Evolutionary conservation across 2,797 vertebrate species (phyloP).

Genomic region (Coregonus ussuriensis): DNA sequence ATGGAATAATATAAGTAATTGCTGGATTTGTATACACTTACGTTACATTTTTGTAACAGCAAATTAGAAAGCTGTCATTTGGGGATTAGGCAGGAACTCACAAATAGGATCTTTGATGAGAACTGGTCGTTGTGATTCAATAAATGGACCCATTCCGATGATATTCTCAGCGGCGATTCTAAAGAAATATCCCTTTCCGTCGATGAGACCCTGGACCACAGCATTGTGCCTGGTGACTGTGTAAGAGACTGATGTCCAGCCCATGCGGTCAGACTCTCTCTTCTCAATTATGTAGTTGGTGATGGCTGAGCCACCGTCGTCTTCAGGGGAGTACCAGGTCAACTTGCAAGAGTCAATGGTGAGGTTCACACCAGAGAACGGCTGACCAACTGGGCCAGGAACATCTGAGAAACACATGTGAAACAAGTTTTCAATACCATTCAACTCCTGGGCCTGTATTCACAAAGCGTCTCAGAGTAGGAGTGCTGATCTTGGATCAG

Average conservation of each 20-base stretch:
- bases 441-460: not conserved
- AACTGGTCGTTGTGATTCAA: constrained; percentile 84
- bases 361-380: constrained; percentile 89
- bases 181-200: constrained; percentile 95
- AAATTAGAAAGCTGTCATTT: not conserved
- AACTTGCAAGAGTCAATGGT: constrained; percentile 96
- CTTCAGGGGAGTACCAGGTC: constrained; percentile 94
- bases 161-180: constrained; percentile 97
- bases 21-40: not conserved
- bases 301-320: constrained; percentile 93
- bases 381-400: constrained; percentile 91
- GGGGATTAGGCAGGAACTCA: constrained; percentile 67
- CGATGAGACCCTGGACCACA: constrained; percentile 88
- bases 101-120: constrained; percentile 93
- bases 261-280: constrained; percentile 91
- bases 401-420: constrained; percentile 80
- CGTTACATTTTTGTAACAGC: not conserved
- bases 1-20: not conserved
- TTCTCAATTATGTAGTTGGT: constrained; percentile 98
- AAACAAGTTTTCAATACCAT: constrained; percentile 12
- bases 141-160: constrained; percentile 96
- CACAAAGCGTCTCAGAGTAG: too few relatives aligned
- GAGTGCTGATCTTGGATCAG: too few relatives aligned
- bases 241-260: constrained; percentile 94
- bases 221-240: constrained; percentile 96